phyloP scores from a whole-genome alignment of 2,888 invertebrate species.

The Nephrotoma flavescens region DNA sequence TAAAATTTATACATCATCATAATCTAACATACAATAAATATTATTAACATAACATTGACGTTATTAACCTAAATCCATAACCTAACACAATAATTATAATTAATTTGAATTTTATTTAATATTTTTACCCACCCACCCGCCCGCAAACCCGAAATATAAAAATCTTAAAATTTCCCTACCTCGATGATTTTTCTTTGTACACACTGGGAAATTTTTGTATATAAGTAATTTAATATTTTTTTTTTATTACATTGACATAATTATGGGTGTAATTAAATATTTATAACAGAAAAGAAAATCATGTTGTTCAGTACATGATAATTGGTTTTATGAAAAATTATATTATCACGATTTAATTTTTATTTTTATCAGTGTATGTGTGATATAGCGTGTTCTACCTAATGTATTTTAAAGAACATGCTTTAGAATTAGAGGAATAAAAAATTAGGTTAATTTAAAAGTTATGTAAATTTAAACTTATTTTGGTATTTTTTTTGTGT shows the following conservation, averaged over 20 bases:
- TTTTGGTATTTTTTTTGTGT: background rate
- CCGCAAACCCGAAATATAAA: background rate
- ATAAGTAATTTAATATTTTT: background rate
- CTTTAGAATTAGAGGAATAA: background rate
- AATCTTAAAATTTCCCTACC: background rate
- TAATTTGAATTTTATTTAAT: background rate
- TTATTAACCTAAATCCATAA: background rate
- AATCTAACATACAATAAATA: background rate
- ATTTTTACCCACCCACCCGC: background rate
- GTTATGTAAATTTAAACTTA: background rate
- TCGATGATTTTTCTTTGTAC: background rate
- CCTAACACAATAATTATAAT: background rate
- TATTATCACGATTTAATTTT: background rate
- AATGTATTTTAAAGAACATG: background rate
- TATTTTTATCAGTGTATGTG: background rate
- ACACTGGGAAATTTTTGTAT: background rate
- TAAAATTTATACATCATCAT: background rate
- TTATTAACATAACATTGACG: background rate
- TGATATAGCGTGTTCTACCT: background rate
- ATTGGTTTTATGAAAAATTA: background rate
- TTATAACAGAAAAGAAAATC: background rate
- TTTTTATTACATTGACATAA: background rate
- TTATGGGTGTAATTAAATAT: background rate
- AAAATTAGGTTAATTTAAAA: background rate
- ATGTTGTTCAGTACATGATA: background rate